Conservation (phyloP, 2,797 vertebrate genomes). For the Lophotriccus pileatus region DNA sequence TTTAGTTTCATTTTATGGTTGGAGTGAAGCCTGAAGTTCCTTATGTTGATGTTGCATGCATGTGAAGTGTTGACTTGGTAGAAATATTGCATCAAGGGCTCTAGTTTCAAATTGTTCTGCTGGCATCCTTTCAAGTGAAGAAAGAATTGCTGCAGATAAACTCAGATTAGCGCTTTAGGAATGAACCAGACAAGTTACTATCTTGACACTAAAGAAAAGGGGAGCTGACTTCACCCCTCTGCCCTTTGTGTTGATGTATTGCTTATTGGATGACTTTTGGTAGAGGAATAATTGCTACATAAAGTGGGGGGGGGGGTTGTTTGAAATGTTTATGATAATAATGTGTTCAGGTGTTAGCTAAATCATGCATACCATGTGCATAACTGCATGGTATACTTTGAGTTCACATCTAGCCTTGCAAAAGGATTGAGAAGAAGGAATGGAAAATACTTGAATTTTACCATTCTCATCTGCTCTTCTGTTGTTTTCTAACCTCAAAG, state of each 20-base stretch:
- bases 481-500: not conserved
- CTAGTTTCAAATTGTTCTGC: not conserved
- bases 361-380: not conserved
- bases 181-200: not conserved
- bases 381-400: not conserved
- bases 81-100: not conserved
- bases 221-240: not conserved
- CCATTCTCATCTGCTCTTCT: not conserved
- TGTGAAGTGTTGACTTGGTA: not conserved
- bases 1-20: not conserved
- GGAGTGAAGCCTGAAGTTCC: not conserved
- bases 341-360: not conserved
- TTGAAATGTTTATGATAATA: not conserved
- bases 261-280: not conserved
- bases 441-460: not conserved
- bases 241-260: not conserved
- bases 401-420: not conserved
- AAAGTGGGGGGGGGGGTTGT: rapidly evolving
- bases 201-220: not conserved
- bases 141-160: not conserved
- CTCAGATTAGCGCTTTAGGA: not conserved
- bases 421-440: not conserved
- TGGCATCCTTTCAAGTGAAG: not conserved
- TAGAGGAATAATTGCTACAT: not conserved
- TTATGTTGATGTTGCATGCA: not conserved